Evolutionary conservation across 2,797 vertebrate species (phyloP), one percentile per base, ranked within the genome.

Genomic region (Chrysocyon brachyurus): DNA sequence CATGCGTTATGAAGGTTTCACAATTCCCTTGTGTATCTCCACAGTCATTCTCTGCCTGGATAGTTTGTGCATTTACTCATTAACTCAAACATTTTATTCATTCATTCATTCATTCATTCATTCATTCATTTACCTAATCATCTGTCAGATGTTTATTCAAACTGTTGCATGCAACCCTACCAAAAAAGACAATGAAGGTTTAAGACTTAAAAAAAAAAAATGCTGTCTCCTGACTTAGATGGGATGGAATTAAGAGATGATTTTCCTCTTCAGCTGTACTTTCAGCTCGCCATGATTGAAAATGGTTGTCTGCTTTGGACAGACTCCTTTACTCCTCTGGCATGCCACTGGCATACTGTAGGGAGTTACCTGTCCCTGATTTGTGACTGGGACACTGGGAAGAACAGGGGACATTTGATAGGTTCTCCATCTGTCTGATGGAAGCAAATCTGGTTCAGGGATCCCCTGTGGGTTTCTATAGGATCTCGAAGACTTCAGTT

Each of bases 401-500:
- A 70, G 68, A 87, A 61, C 36, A 87, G 56, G 92, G 56, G 12
- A 72, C 16, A 22, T 17, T 21, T 33, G 5, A 10, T 63, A 16
- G 15, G 1, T 24, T 72, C 6, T 72, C 61, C 61, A 3, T 54
- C 36, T 83, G 77, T 92, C 49, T 24, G 22, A 70, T 5, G 49
- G 9, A 54, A 81, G 40, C 6, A 94, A 82, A 77, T 59, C 72
- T 73, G 9, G 54, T 19, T 56, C 59, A n/a, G 52, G 52, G 16
- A 85, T 8, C 6, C 6, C 3, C 49, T 10, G 0, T 14, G 31
- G 96, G 1, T 61, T 77, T 36, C 56, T 82, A 2, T 8, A 77
- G n/a, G 26, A 86, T 66, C 96, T 59, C 40, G 3, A 92, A 90
- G 79, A 92, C 61, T 84, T 64, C 28, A 79, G 26, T 49, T 84